These are phyloP conservation scores for Agriotes lineatus DNA, from an alignment of 2,888 invertebrate species.

Conservation along the genomic window DNA sequence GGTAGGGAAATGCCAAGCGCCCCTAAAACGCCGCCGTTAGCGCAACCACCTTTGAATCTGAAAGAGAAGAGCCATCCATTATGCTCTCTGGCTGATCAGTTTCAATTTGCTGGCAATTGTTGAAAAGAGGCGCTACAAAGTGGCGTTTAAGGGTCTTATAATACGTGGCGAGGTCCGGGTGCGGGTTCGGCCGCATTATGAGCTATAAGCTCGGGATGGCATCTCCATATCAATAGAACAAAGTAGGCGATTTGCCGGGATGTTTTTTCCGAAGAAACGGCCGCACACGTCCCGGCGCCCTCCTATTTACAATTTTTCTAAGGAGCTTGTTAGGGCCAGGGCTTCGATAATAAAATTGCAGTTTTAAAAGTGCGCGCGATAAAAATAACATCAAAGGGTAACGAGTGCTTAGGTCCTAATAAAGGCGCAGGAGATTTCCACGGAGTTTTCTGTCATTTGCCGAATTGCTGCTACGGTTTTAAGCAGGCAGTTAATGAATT, in stretches of 20 bases:
- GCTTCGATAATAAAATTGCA: not conserved
- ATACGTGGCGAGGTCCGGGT: conserved; percentile 42
- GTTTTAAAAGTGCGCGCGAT: too few species aligned
- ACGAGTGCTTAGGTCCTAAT: too few species aligned
- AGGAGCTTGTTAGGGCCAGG: conserved; percentile 1
- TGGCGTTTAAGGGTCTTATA: conserved; percentile 48
- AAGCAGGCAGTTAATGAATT: conserved; percentile 25
- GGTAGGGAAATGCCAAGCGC: too few species aligned
- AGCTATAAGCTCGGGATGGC: conserved; percentile 32
- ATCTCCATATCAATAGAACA: conserved; percentile 42
- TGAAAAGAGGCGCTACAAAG: conserved; percentile 49
- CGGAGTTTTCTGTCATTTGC: conserved; percentile 21
- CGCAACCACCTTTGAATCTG: not conserved
- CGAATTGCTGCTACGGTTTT: conserved; percentile 4
- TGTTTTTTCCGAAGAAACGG: conserved; percentile 9
- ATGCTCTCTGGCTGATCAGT: conserved; percentile 47
- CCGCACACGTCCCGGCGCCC: conserved; percentile 12
- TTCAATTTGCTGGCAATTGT: conserved; percentile 51
- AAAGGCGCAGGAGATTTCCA: conserved; percentile 19
- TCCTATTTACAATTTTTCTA: conserved; percentile 16
- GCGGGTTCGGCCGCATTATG: conserved; percentile 38
- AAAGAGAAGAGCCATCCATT: conserved; percentile 32
- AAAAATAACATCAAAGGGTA: too few species aligned
- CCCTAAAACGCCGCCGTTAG: not conserved
- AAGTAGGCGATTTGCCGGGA: conserved; percentile 32